phyloP scores from a whole-genome alignment of 2,888 invertebrate genomes.

The Xestia rhomboidea region DNA sequence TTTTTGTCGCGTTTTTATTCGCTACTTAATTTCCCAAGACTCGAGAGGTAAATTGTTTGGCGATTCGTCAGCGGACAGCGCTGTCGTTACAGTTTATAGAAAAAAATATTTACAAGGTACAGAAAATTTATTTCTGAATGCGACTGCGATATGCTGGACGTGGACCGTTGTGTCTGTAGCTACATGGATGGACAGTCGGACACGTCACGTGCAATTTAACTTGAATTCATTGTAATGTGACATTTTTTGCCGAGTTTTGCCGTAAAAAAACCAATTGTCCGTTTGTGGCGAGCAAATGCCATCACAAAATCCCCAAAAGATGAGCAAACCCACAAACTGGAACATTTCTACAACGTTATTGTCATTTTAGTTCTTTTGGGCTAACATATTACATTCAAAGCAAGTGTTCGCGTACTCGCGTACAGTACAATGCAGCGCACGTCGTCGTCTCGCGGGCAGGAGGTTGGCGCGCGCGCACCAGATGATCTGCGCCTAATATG shows the following conservation, averaged over 20 bases:
- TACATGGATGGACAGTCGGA: not conserved
- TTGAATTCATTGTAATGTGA: constrained; percentile 36
- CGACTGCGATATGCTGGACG: constrained; percentile 15
- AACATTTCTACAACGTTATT: not conserved
- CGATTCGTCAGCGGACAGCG: constrained; percentile 52
- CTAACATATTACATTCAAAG: not conserved
- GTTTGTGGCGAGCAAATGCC: constrained; percentile 12
- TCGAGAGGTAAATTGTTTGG: constrained; percentile 37
- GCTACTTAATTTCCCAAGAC: constrained; percentile 39
- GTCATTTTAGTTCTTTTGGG: not conserved
- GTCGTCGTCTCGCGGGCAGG: constrained; percentile 38
- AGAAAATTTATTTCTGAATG: constrained; percentile 44
- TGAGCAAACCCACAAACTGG: not conserved
- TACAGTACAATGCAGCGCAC: constrained; percentile 21
- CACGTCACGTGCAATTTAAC: constrained; percentile 19
- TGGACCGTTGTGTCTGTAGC: not conserved
- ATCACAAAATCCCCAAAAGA: constrained; percentile 23
- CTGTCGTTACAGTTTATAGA: constrained; percentile 37
- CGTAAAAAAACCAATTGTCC: constrained; percentile 20
- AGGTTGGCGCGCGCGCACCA: constrained; percentile 57
- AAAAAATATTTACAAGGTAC: constrained; percentile 33
- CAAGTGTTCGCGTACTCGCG: not conserved
- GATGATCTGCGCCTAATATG: constrained; percentile 76
- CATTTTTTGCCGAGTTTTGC: constrained; percentile 33
- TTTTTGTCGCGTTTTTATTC: constrained; percentile 57